Percentiles rank a stretch among this genome's conserved stretches.
phyloP scores from a whole-genome alignment of 1,140 invertebrate species.

The Bombus impatiens region DNA sequence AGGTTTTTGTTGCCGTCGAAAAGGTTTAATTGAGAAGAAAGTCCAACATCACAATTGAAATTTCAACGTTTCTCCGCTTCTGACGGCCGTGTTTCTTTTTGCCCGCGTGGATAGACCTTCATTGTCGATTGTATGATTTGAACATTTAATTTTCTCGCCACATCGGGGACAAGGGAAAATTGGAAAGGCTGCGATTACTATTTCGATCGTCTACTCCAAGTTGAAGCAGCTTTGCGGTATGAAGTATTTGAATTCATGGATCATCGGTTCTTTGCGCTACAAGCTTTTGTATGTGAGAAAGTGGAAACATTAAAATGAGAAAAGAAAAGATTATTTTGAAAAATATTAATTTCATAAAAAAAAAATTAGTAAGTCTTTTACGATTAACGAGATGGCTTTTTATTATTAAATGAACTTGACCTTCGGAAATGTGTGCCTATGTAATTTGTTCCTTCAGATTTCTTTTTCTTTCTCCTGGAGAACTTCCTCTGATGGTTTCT shows the following conservation, averaged over 20 bases:
- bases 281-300: background rate
- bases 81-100: background rate
- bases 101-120: background rate
- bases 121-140: background rate
- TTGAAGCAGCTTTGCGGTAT: background rate
- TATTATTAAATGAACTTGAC: conserved; percentile 11
- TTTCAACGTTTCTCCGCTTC: background rate
- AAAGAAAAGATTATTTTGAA: background rate
- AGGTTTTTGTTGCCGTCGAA: background rate
- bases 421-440: conserved; percentile 18
- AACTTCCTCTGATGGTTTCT: conserved; percentile 51
- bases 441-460: conserved; percentile 34
- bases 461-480: conserved; percentile 4
- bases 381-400: background rate
- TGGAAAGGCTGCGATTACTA: background rate
- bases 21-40: conserved; percentile 7
- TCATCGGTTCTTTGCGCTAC: background rate
- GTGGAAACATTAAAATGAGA: background rate
- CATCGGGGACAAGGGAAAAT: background rate
- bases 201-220: background rate
- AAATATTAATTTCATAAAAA: background rate
- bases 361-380: background rate
- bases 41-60: background rate
- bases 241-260: background rate
- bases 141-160: conserved; percentile 22